Base-by-base conservation (phyloP, 2,797 vertebrate species). In the Anisognathus igniventris region DNA sequence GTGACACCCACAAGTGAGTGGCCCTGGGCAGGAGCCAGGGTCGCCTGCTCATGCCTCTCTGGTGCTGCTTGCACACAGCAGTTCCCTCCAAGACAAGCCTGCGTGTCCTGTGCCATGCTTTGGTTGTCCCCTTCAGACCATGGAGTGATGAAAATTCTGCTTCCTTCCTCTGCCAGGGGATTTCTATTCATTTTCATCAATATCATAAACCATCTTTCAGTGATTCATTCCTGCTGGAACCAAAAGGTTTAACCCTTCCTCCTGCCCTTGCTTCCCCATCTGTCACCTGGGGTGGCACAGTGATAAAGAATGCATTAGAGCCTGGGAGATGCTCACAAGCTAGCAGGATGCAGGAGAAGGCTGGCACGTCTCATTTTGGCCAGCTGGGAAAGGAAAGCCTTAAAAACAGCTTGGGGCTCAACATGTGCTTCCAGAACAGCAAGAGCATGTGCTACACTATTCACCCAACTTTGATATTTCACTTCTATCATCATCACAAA, bases 401-500 rank as follows among this genome's bases (percentile, higher is more conserved):
- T 48, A 65, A 66, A 74, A 93, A 83, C 25, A 77, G 35, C 62
- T 78, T 58, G 48, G 11, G 54, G 70, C 50, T 86, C 27, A 54
- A 14, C 16, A 12, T 61, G 45, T 37, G 25, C 78, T 77, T 86
- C 72, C 93, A 86, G 76, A 90, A 91, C 9, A 88, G 25, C n/a
- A 81, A 83, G 37, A 53, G 25, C 25, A 58, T 40, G 22, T 62
- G 66, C 39, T 82, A 60, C 17, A 8, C 20, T 72, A 37, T 61
- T 88, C 8, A 7, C 44, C 13, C 33, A 66, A 66, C 91, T 88
- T 92, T 70, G 78, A 66, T 90, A 86, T 78, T 92, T 58, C 25
- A 66, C 30, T 88, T 94, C 82, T 73, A 66, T 83, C 75, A 94
- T 53, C 44, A 20, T 73, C 84, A 87, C 75, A 81, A 92, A 80